phyloP scores from a whole-genome alignment of 2,888 invertebrate species.

The Ochropleura leucogaster region DNA sequence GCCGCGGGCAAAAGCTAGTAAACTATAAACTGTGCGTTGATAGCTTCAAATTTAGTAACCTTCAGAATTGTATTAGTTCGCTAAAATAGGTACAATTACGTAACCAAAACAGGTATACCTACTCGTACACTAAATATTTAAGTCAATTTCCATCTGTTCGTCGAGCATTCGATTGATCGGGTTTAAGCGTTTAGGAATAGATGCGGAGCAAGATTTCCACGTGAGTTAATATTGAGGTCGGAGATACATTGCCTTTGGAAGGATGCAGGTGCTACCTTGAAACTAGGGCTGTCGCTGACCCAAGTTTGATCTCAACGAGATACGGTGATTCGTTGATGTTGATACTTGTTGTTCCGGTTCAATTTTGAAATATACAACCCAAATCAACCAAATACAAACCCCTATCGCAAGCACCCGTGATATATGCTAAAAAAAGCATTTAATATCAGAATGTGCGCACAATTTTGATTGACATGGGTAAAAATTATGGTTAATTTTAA shows the following conservation, averaged over 20 bases:
- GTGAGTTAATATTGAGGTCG: conserved; percentile 53
- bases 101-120: conserved; percentile 23
- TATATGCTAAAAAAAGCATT: not conserved
- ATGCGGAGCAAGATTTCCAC: conserved; percentile 55
- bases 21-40: not conserved
- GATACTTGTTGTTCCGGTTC: conserved; percentile 5
- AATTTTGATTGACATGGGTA: not conserved
- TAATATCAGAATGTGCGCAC: not conserved
- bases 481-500: not conserved
- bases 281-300: conserved; percentile 57
- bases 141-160: conserved; percentile 41
- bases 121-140: conserved; percentile 15
- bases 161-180: conserved; percentile 42
- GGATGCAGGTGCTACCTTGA: conserved; percentile 73
- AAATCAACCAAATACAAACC: too few species aligned
- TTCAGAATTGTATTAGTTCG: conserved; percentile 26
- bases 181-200: conserved; percentile 58
- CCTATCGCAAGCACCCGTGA: too few species aligned
- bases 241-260: conserved; percentile 35
- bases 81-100: conserved; percentile 44
- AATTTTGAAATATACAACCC: conserved; percentile 13
- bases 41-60: not conserved
- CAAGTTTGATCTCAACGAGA: conserved; percentile 22
- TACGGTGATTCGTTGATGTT: conserved; percentile 2
- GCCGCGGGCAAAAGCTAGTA: too few species aligned